Percentiles rank a stretch among this genome's conserved stretches.
These are phyloP conservation scores for Eulemur coronatus DNA, from an alignment of 2,797 vertebrate genomes.

Conservation along the genomic window DNA sequence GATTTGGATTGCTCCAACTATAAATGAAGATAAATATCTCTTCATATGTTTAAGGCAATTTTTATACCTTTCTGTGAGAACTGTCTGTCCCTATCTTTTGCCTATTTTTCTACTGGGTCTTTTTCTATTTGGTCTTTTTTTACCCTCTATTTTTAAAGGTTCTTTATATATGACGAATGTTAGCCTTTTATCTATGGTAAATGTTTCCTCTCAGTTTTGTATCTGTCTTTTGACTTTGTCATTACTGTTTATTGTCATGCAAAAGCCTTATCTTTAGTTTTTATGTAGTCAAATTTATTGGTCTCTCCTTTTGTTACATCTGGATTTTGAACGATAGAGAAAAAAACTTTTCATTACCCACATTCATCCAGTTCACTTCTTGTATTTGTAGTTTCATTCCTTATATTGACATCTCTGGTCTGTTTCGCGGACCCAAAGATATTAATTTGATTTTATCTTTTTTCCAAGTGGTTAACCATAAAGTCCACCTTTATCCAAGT, in stretches of 20 bases:
- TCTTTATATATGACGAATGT: background rate
- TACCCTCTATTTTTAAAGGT: background rate
- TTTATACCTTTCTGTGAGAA: slow-evolving; percentile 6
- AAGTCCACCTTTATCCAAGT: background rate
- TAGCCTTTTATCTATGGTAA: background rate
- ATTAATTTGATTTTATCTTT: background rate
- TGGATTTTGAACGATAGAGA: background rate
- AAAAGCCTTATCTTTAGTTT: slow-evolving; percentile 27
- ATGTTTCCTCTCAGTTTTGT: background rate
- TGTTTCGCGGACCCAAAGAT: background rate
- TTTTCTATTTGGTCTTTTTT: background rate
- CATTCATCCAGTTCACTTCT: background rate
- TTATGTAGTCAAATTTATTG: background rate
- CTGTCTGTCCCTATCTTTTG: background rate
- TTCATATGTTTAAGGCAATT: background rate
- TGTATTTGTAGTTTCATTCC: background rate
- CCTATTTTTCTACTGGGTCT: background rate
- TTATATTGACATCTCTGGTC: background rate
- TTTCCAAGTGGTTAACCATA: background rate
- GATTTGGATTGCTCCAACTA: slow-evolving; percentile 6
- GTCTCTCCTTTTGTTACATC: slow-evolving; percentile 1
- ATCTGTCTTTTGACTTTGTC: background rate
- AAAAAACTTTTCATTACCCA: background rate
- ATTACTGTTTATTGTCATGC: background rate
- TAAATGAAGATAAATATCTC: background rate